Percentiles rank a stretch among this genome's conserved stretches.
Evolutionary conservation across 37 sponge, comb jelly and placozoan species (phyloP).

Genomic region (Halisarca cf. caerulea): DNA sequence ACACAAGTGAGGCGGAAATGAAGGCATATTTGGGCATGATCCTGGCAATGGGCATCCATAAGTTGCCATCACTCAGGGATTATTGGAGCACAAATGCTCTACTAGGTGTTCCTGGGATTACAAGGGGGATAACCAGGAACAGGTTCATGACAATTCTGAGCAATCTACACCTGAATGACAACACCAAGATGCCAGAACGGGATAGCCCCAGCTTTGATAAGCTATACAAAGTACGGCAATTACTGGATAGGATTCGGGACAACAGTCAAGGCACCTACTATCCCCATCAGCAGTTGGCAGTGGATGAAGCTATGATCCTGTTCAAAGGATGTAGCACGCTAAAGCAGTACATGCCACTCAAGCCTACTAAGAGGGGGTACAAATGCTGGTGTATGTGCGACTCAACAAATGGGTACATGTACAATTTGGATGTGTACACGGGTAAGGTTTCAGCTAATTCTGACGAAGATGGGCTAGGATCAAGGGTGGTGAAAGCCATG

Average conservation of each 20-base stretch:
- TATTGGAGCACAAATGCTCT: background rate
- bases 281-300: background rate
- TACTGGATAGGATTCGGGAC: background rate
- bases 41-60: background rate
- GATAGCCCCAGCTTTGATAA: background rate
- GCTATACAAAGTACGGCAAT: background rate
- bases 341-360: too few relatives aligned
- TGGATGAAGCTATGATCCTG: slow-evolving; percentile 23
- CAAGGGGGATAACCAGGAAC: background rate
- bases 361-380: too few relatives aligned
- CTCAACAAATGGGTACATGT: too few relatives aligned
- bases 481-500: too few relatives aligned
- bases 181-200: background rate
- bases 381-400: too few relatives aligned
- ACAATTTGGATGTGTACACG: too few relatives aligned
- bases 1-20: background rate
- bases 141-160: background rate
- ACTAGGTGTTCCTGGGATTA: background rate
- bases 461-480: too few relatives aligned
- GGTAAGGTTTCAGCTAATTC: too few relatives aligned
- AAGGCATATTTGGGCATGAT: background rate
- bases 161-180: background rate
- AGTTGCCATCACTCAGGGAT: background rate
- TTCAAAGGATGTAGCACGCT: slow-evolving; percentile 5
- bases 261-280: background rate